Percentiles rank a stretch among this genome's conserved stretches.
These are phyloP conservation scores for Cichladusa arquata DNA, from an alignment of 2,113 vertebrate species.

Conservation along the genomic window DNA sequence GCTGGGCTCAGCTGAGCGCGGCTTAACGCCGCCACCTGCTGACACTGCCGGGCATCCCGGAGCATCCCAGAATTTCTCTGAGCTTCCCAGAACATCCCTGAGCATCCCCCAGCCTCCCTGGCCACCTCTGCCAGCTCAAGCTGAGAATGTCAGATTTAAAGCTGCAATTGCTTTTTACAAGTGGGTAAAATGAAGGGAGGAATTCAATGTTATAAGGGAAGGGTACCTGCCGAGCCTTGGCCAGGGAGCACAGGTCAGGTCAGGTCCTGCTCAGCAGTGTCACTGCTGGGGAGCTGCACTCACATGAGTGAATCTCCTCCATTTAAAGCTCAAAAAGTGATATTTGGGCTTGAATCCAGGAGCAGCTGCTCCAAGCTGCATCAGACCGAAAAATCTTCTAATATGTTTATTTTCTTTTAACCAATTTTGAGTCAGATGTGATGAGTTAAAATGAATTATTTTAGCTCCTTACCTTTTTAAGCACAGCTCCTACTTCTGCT, in stretches of 20 bases:
- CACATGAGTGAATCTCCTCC: background rate
- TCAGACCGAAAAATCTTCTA: background rate
- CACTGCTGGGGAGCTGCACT: background rate
- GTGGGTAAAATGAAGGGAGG: background rate
- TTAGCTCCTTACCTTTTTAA: background rate
- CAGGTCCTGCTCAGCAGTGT: background rate
- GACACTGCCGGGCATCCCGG: background rate
- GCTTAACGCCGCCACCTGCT: background rate
- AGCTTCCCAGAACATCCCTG: background rate
- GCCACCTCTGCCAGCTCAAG: background rate
- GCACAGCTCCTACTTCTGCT: background rate
- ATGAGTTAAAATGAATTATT: background rate
- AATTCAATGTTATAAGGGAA: fast-evolving
- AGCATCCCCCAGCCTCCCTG: background rate
- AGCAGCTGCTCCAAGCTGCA: background rate
- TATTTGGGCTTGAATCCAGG: background rate
- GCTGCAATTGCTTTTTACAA: background rate
- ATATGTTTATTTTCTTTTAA: background rate
- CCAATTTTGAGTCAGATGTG: background rate
- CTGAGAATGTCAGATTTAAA: background rate
- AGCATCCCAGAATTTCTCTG: fast-evolving
- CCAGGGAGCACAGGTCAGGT: no score
- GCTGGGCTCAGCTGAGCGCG: background rate
- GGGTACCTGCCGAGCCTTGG: background rate
- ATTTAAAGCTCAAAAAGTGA: background rate